phyloP scores from a whole-genome alignment of 2,113 vertebrate genomes.

The Pachyramphus minor region DNA sequence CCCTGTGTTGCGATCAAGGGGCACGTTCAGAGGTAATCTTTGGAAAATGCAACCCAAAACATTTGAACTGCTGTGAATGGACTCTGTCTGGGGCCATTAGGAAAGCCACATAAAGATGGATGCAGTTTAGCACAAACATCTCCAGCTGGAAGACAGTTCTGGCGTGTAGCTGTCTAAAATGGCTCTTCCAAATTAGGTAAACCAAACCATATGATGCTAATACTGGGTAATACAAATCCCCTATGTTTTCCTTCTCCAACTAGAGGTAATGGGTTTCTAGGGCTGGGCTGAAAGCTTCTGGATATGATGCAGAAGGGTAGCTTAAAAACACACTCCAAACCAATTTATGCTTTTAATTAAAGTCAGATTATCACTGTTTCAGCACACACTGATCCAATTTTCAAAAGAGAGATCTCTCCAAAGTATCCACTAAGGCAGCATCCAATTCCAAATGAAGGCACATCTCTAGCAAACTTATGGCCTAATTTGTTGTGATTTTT shows the following conservation, averaged over 20 bases:
- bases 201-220: not conserved
- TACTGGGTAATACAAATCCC: not conserved
- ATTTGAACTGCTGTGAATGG: not conserved
- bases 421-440: slow-evolving; percentile 50
- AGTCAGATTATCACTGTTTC: slow-evolving; percentile 57
- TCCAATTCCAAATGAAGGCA: slow-evolving; percentile 31
- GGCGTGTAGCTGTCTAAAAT: not conserved
- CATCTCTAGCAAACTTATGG: slow-evolving; percentile 16
- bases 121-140: not conserved
- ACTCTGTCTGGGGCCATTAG: slow-evolving; percentile 7
- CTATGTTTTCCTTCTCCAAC: not conserved
- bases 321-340: slow-evolving; percentile 28
- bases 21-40: not conserved
- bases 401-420: slow-evolving; percentile 42
- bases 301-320: not conserved
- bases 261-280: not conserved
- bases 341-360: slow-evolving; percentile 60
- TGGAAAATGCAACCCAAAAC: not conserved
- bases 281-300: not conserved
- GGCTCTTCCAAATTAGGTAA: not conserved
- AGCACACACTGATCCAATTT: slow-evolving; percentile 47
- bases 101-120: not conserved
- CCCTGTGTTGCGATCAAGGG: not conserved
- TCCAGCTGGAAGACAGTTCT: slow-evolving; percentile 2
- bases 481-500: slow-evolving; percentile 30